Evolutionary conservation across 2,113 vertebrate genomes (phyloP), one percentile per base, ranked within the genome.

Genomic region (Ophthalmotilapia sp.): DNA sequence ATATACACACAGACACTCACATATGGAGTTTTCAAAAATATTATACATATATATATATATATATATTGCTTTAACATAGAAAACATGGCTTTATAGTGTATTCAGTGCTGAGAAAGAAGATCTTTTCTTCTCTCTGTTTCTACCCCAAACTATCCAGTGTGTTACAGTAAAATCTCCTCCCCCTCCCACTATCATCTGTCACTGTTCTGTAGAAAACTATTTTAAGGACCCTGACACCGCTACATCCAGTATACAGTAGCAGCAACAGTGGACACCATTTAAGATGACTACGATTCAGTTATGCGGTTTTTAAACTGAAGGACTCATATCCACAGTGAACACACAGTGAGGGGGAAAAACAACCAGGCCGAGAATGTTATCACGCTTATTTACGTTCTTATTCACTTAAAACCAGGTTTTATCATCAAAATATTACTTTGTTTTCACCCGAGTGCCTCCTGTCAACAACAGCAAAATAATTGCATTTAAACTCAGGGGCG

Each of bases 311-410:
- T 19, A 75, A 26, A 49, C 10, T 49, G 1, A 77, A 49, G 6
- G 26, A 49, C 26, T 75, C 15, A 19, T 29, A 0, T 7, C 23
- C 23, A 49, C 26, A 33, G 45, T 49, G 4, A 49, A 49, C 6
- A 45, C 14, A 7, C n/a, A 45, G 21, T 3, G n/a, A 6, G 38
- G 10, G 38, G 36, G 2, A 0, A 7, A 65, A 65, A 70, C n/a
- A 40, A 40, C n/a, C n/a, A 23, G 19, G n/a, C 12, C 12, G 7
- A 40, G 19, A 68, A 40, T 42, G 36, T 68, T 68, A 14, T 17
- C 9, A 29, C 3, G 15, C 21, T 11, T 73, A 33, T 45, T 26
- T 10, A 15, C 2, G 14, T 42, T 45, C 23, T 47, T 26, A 29
- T 29, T 75, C 2, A 47, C 4, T 29, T 47, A 75, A 29, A 29